Percentiles rank a stretch among this genome's conserved stretches.
These are phyloP conservation scores for Euphonia xanthogaster DNA, from an alignment of 2,797 vertebrate species.

Conservation along the genomic window DNA sequence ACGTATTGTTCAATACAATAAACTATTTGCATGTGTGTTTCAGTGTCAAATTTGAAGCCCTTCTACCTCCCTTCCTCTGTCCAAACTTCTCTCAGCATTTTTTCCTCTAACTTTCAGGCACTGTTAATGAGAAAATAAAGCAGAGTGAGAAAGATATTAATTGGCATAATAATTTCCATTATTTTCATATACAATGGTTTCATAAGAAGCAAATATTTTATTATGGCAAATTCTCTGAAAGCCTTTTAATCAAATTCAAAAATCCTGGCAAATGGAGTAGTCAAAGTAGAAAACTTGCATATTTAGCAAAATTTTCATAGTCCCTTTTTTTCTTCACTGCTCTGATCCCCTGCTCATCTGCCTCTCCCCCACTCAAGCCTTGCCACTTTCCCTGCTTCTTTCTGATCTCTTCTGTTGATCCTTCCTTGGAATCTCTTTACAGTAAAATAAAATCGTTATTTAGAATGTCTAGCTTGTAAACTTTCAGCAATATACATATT, in stretches of 20 bases:
- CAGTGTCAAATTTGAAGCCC: neutral
- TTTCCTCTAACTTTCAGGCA: neutral
- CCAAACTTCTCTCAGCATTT: neutral
- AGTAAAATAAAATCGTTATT: neutral
- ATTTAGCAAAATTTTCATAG: neutral
- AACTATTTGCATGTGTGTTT: neutral
- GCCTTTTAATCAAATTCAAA: neutral
- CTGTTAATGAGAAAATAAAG: neutral
- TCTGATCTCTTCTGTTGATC: neutral
- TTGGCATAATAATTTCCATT: neutral
- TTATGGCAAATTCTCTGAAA: neutral
- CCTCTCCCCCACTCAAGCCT: neutral
- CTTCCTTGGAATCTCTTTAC: neutral
- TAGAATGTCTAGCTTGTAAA: neutral
- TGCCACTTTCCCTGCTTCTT: fast-evolving
- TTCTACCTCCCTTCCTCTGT: neutral
- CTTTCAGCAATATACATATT: neutral
- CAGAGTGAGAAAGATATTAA: neutral
- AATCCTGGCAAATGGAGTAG: neutral
- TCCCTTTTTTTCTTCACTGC: neutral
- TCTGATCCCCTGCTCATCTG: neutral
- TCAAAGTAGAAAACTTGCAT: neutral
- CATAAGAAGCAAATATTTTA: neutral
- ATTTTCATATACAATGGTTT: neutral
- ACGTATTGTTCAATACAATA: neutral